These are phyloP conservation scores for Balaenoptera acutorostrata DNA, from an alignment of 2,113 vertebrate species.

Conservation along the genomic window DNA sequence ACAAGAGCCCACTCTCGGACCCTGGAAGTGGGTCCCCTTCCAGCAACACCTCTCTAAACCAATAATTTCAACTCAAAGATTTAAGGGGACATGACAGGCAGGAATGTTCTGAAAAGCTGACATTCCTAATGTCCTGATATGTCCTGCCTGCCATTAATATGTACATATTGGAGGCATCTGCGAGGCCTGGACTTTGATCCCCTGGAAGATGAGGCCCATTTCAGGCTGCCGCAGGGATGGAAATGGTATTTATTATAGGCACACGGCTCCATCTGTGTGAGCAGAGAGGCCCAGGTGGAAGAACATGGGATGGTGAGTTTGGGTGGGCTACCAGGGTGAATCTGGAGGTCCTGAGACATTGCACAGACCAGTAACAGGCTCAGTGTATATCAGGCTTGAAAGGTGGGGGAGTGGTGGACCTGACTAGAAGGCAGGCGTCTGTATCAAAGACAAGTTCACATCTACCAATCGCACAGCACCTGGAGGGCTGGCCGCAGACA, in stretches of 20 bases:
- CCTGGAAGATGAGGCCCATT: neutral
- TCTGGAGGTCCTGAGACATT: neutral
- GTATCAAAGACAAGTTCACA: neutral
- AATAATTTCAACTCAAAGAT: neutral
- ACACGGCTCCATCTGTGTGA: neutral
- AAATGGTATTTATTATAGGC: neutral
- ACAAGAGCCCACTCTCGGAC: neutral
- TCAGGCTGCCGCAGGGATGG: neutral
- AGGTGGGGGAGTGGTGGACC: fast-evolving
- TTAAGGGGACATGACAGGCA: neutral
- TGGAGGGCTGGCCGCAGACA: neutral
- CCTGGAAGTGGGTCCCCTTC: neutral
- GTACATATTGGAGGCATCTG: fast-evolving
- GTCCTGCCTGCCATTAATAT: neutral
- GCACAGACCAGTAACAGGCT: no score
- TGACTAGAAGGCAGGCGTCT: neutral
- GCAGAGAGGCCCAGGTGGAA: neutral
- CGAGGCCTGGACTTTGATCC: neutral
- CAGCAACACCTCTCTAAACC: neutral
- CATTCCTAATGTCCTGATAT: neutral
- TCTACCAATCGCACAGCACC: neutral
- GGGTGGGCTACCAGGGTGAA: neutral
- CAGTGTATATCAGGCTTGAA: neutral
- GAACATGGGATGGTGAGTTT: fast-evolving
- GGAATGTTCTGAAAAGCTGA: neutral